These are phyloP conservation scores for Pangasianodon hypophthalmus DNA, from an alignment of 2,113 vertebrate genomes.

Conservation along the genomic window DNA sequence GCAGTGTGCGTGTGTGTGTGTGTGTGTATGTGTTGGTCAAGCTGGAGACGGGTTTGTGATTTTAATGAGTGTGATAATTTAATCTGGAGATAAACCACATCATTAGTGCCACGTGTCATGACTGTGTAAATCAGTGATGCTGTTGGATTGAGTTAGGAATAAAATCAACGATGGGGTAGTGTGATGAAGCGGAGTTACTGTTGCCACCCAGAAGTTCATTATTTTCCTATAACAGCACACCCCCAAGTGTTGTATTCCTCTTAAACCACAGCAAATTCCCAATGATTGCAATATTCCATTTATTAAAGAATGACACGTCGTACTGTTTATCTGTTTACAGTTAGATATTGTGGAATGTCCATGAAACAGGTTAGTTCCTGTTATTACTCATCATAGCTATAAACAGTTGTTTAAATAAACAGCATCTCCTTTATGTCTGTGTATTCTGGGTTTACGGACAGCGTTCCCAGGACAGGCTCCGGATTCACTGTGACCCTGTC, in stretches of 20 bases:
- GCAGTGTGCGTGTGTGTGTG: not conserved
- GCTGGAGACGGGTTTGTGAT: not conserved
- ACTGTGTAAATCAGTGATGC: not conserved
- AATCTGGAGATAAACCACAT: slow-evolving; percentile 7
- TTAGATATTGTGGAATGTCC: not conserved
- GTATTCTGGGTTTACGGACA: not conserved
- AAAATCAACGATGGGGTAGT: not conserved
- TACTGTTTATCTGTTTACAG: not conserved
- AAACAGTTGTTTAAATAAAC: not conserved
- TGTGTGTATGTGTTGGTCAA: not conserved
- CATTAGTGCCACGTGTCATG: not conserved
- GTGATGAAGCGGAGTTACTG: not conserved
- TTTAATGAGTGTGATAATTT: slow-evolving; percentile 11
- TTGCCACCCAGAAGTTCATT: not conserved
- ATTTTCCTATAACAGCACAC: not conserved
- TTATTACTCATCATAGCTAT: not conserved
- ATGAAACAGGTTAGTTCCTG: not conserved
- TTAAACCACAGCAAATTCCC: not conserved
- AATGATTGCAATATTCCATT: not conserved
- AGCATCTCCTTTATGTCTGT: not conserved
- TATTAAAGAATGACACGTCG: not conserved
- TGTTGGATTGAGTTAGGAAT: not conserved
- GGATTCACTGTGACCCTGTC: not conserved
- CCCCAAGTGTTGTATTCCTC: not conserved
- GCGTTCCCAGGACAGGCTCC: not conserved